phyloP scores from a whole-genome alignment of 2,113 vertebrate species.

The Stictonetta naevosa region DNA sequence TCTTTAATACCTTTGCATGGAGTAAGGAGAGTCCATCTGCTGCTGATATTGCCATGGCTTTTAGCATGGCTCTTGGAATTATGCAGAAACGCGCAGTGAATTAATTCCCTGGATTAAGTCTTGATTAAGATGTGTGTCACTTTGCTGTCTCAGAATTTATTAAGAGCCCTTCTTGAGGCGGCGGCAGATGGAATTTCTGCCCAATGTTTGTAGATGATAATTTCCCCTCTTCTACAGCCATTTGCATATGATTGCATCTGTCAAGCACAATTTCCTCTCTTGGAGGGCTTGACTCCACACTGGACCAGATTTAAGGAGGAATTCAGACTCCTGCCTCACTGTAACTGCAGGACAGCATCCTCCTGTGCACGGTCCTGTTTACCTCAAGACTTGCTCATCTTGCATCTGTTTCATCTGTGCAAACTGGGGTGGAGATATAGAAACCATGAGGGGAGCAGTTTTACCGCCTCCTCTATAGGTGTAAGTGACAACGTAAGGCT shows the following conservation, averaged over 20 bases:
- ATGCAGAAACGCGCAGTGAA: constrained; percentile 91
- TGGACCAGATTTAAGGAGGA: constrained; percentile 74
- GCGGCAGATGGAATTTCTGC: constrained; percentile 92
- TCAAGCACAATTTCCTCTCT: constrained; percentile 78
- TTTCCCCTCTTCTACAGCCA: constrained; percentile 86
- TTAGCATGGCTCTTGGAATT: constrained; percentile 84
- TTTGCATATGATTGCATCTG: constrained; percentile 92
- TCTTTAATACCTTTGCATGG: constrained; percentile 73
- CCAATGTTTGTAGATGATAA: constrained; percentile 96
- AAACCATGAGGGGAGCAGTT: background rate
- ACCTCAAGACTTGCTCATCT: background rate
- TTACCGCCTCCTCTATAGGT: background rate
- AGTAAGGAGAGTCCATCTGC: constrained; percentile 71
- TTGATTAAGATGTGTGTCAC: constrained; percentile 98
- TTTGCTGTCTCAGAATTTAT: constrained; percentile 96
- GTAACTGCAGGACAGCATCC: constrained; percentile 24
- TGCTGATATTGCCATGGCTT: constrained; percentile 77
- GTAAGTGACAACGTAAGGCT: background rate
- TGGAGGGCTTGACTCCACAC: constrained; percentile 62
- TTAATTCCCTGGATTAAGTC: constrained; percentile 95
- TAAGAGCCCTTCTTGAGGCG: constrained; percentile 87
- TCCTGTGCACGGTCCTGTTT: background rate
- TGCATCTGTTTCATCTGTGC: background rate
- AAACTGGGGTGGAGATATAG: background rate
- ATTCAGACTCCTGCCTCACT: constrained; percentile 42